Base-by-base conservation (phyloP, 2,113 vertebrate genomes). In the Heterochromis multidens region DNA sequence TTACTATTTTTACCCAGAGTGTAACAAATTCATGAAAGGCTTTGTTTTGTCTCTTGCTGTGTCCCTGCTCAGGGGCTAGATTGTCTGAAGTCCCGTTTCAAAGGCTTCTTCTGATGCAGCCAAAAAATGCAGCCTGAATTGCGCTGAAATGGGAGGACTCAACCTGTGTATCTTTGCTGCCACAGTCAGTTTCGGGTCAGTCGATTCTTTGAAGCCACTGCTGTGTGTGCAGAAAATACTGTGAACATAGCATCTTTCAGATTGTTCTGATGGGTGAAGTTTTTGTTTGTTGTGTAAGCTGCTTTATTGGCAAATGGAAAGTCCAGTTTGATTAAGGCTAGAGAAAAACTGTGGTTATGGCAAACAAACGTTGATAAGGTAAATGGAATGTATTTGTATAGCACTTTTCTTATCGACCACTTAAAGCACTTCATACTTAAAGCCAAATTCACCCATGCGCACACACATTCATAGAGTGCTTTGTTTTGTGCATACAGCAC, bases 71-170 rank as follows among this genome's bases (percentile, higher is more conserved):
- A 40, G 49, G 29, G 49, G 19, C 25, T 17, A 52, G 46, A 52
- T 82, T 63, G 60, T 80, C 58, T 82, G 14, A 82, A 79, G 87
- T 82, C 74, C 14, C 10, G 23, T 85, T 85, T 85, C 29, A 76
- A 82, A 79, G 33, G 23, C 35, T 23, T 14, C 61, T 81, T 78
- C 17, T 37, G 21, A 49, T 10, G 35, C 59, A 77, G 86, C 57
- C 46, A 72, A 60, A 43, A 61, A 70, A 70, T 27, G 65, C 25
- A 62, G 79, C 43, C 78, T 27, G 77, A 67, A 21, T 29, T 40
- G 57, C 4, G 27, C 77, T 54, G 63, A 74, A 74, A 46, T 46
- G 23, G 23, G 17, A 13, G 27, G 23, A 72, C 27, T 79, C 23
- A 29, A 43, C 74, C 40, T 10, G 33, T 63, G 63, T 40, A 23